Percentiles rank a stretch among this genome's conserved stretches.
Conservation (phyloP, 1,140 invertebrate genomes). For the Aphaenogaster floridana region DNA sequence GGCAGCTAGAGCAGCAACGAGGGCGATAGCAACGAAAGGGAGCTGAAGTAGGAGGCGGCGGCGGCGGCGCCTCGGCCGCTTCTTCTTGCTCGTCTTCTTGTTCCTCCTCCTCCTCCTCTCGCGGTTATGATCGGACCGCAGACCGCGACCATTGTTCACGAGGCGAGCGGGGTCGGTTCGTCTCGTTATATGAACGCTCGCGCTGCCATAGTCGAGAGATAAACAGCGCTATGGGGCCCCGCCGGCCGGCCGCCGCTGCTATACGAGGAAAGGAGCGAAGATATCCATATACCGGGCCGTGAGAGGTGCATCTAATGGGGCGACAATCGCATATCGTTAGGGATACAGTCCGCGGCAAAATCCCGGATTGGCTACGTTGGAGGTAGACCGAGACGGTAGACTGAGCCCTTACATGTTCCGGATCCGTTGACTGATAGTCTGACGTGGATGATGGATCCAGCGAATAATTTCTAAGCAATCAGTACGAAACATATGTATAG, state of each 20-base stretch:
- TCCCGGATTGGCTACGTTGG: conserved; percentile 67
- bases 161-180: conserved; percentile 76
- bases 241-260: conserved; percentile 63
- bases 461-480: conserved; percentile 1
- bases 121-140: conserved; percentile 79
- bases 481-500: not conserved
- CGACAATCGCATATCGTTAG: conserved; percentile 84
- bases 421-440: not conserved
- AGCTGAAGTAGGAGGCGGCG: not conserved
- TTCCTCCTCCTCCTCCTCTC: conserved; percentile 57
- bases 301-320: conserved; percentile 83
- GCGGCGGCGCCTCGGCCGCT: conserved; percentile 62
- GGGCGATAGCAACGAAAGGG: conserved; percentile 7
- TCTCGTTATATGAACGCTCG: conserved; percentile 80
- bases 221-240: conserved; percentile 79
- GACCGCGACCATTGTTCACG: conserved; percentile 80
- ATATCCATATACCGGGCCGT: conserved; percentile 80
- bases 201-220: conserved; percentile 78
- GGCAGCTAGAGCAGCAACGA: conserved; percentile 47
- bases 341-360: conserved; percentile 79
- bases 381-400: conserved; percentile 60
- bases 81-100: conserved; percentile 72
- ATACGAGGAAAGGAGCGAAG: conserved; percentile 75
- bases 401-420: not conserved
- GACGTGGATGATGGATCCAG: not conserved